phyloP scores from a whole-genome alignment of 2,113 vertebrate species.

The Tympanuchus pallidicinctus region DNA sequence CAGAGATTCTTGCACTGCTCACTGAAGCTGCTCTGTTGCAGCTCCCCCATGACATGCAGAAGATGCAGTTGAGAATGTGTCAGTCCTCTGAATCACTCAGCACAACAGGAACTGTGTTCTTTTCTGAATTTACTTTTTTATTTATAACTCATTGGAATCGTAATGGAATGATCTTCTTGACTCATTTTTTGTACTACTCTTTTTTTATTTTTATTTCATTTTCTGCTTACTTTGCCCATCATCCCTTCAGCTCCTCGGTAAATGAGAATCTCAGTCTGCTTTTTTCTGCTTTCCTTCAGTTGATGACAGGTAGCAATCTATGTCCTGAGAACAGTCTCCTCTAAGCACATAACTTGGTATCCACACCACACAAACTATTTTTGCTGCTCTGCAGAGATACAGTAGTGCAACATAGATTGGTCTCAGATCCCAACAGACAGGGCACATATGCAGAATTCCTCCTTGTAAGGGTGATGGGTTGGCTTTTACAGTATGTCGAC shows the following conservation, averaged over 20 bases:
- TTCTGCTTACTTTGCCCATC: background rate
- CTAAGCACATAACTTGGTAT: background rate
- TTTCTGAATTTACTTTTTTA: background rate
- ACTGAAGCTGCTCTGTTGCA: background rate
- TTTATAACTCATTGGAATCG: background rate
- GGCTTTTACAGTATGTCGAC: background rate
- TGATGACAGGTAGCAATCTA: background rate
- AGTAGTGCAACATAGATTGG: background rate
- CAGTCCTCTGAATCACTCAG: background rate
- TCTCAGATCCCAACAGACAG: background rate
- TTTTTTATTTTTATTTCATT: background rate
- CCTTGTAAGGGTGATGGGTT: background rate
- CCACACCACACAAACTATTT: background rate
- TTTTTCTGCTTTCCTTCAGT: background rate
- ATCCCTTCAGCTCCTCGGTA: background rate
- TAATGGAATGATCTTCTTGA: background rate
- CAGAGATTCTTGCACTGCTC: background rate
- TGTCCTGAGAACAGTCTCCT: background rate
- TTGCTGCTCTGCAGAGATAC: background rate
- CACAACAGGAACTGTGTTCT: background rate
- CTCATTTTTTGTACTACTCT: background rate
- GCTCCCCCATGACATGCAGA: background rate
- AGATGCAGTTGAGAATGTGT: background rate
- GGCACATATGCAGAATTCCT: background rate
- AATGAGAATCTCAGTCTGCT: background rate